A percentile compares a stretch with the other conserved stretches of the same genome.
These are phyloP conservation scores for Horisme vitalbata DNA, from an alignment of 2,888 invertebrate genomes.

Conservation along the genomic window DNA sequence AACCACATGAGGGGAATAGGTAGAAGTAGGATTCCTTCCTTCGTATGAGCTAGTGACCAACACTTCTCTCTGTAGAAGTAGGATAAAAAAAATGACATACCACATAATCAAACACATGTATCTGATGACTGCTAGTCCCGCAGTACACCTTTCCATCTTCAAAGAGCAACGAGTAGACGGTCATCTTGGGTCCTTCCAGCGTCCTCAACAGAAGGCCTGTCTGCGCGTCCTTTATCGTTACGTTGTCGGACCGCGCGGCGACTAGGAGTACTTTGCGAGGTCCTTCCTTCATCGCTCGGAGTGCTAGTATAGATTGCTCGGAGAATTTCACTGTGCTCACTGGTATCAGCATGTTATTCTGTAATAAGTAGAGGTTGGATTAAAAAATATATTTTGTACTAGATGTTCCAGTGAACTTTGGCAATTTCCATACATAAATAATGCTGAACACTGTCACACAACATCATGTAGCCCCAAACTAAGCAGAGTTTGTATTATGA, in stretches of 20 bases:
- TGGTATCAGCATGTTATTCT: constrained; percentile 81
- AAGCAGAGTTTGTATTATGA: too few species aligned
- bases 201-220: constrained; percentile 87
- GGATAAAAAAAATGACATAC: constrained; percentile 57
- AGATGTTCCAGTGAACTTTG: too few species aligned
- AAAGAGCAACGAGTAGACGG: constrained; percentile 88
- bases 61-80: too few species aligned
- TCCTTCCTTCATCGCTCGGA: constrained; percentile 89
- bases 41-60: too few species aligned
- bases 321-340: constrained; percentile 83
- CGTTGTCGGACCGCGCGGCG: constrained; percentile 86
- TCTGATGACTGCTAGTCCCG: constrained; percentile 88
- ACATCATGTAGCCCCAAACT: too few species aligned
- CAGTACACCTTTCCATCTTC: constrained; percentile 88
- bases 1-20: too few species aligned
- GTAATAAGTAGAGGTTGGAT: constrained; percentile 40
- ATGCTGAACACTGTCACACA: too few species aligned
- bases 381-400: too few species aligned
- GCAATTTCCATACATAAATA: too few species aligned
- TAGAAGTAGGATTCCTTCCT: too few species aligned
- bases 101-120: constrained; percentile 89
- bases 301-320: constrained; percentile 85
- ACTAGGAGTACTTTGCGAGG: constrained; percentile 87
- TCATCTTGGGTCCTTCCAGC: constrained; percentile 81
- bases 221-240: constrained; percentile 88